Conservation (phyloP, 2,797 vertebrate species). For the Peromyscus attwateri region DNA sequence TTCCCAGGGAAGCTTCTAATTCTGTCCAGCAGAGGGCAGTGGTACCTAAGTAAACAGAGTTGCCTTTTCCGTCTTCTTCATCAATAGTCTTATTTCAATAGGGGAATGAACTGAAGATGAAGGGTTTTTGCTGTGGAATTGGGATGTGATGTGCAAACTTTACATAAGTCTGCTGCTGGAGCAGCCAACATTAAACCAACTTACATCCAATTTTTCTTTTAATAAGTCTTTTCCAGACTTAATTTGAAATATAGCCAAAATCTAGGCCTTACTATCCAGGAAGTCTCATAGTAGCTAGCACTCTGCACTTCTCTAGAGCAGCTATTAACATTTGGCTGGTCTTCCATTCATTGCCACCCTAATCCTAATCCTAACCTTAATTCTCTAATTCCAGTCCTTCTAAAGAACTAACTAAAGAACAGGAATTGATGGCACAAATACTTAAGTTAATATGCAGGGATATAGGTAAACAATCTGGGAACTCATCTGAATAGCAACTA, state of each 20-base stretch:
- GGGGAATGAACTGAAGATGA: not conserved
- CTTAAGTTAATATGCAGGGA: not conserved
- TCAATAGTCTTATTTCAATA: not conserved
- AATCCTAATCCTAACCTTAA: not conserved
- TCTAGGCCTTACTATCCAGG: not conserved
- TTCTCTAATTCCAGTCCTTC: not conserved
- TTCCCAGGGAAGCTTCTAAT: not conserved
- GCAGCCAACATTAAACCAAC: not conserved
- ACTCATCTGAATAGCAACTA: not conserved
- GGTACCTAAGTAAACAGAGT: constrained; percentile 63
- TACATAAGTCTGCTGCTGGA: not conserved
- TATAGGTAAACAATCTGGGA: not conserved
- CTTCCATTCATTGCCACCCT: not conserved
- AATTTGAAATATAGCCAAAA: constrained; percentile 54
- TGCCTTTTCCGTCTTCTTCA: not conserved
- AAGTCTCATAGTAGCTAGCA: not conserved
- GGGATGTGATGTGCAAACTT: not conserved
- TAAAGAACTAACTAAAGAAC: not conserved
- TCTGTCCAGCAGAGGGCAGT: constrained; percentile 80
- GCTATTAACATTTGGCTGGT: not conserved
- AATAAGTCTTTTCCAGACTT: constrained; percentile 51
- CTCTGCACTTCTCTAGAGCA: not conserved
- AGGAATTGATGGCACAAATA: not conserved
- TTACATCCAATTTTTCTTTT: constrained; percentile 11
- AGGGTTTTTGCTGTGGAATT: not conserved